Base-by-base conservation (phyloP, 2,113 vertebrate genomes). In the Ciconia stormi region DNA sequence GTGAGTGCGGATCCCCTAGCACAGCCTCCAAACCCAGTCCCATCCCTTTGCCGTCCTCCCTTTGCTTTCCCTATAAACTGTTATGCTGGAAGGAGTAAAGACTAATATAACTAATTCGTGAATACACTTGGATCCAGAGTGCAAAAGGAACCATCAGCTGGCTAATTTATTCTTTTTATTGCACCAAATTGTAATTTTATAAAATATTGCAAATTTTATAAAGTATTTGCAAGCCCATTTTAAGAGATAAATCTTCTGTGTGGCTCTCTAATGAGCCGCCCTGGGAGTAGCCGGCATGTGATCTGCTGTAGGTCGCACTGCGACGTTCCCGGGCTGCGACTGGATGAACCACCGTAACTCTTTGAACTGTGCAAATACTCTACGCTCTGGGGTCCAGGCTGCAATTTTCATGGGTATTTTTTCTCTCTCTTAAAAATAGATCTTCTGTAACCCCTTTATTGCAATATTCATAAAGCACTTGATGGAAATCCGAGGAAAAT, bases 171-270 rank as follows among this genome's bases (percentile, higher is more conserved):
- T 96, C 91, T 90, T 93, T 90, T 96, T 95, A 95, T 91, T 95
- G 90, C 89, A 77, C 67, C 96, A 94, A 95, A 96, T 86, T 38
- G 94, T 93, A 91, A 97, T 97, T 96, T 96, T 96, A 96, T 97
- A 94, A 97, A 97, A 97, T 96, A 94, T 61, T 82, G 93, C 96
- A 97, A 96, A 96, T 95, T 97, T 95, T 95, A 97, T 97, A 97
- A 97, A 97, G 96, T 97, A 94, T 97, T 97, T 96, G 96, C 91
- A 58, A 94, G 94, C 94, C 94, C 91, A 77, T 96, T 97, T 97
- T 97, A 71, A 88, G 95, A 94, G 91, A 95, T 96, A 97, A 96
- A 97, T 96, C 95, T 93, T 95, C 53, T 66, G 87, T 73, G 89
- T 91, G 95, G 93, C 97, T 96, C 92, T 94, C 93, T 97, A 95